A percentile compares a stretch with the other conserved stretches of the same genome.
Evolutionary conservation across 2,113 vertebrate species (phyloP).

Genomic region (Anarrhichthys ocellatus): DNA sequence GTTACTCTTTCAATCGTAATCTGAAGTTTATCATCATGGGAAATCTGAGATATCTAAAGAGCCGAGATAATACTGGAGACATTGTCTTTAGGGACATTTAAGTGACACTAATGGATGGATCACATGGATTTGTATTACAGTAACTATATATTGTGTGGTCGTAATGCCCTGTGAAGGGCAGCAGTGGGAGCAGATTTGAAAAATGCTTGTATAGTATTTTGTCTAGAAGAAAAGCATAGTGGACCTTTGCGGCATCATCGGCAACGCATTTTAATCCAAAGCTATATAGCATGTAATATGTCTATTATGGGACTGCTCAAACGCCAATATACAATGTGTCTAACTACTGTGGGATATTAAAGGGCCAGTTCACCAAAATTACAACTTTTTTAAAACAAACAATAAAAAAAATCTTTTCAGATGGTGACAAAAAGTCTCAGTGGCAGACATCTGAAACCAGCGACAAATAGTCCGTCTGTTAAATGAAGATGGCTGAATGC

Average conservation of each 20-base stretch:
- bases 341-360: background rate
- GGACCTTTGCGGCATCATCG: conserved; percentile 1
- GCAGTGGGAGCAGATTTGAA: conserved; percentile 1
- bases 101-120: conserved; percentile 42
- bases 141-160: conserved; percentile 30
- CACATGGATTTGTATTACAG: conserved; percentile 32
- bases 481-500: background rate
- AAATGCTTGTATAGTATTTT: conserved; percentile 1
- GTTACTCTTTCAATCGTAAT: background rate
- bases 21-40: conserved; percentile 14
- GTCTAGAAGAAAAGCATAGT: background rate
- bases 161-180: background rate
- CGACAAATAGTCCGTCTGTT: background rate
- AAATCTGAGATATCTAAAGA: conserved; percentile 31
- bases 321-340: background rate
- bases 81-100: conserved; percentile 19
- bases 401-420: background rate
- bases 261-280: background rate
- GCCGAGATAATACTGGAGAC: background rate
- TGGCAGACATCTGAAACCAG: background rate
- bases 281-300: background rate
- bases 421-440: background rate
- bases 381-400: background rate
- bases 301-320: background rate
- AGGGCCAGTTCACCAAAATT: conserved; percentile 12